Conservation (phyloP, 2,113 vertebrate genomes). For the Larimichthys polyactis region DNA sequence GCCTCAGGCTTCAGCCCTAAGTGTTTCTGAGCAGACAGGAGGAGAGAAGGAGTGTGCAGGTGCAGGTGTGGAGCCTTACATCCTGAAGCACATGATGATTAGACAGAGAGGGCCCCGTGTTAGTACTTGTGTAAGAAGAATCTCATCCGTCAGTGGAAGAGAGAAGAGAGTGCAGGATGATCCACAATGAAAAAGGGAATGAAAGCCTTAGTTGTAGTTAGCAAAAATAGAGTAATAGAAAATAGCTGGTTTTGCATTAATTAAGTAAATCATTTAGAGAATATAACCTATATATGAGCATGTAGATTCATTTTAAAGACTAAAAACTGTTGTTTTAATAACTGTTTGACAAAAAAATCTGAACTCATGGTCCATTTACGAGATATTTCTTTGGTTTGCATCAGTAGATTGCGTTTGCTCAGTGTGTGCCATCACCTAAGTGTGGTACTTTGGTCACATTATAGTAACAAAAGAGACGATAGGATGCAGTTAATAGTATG, state of each 20-base stretch:
- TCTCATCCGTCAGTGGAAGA: conserved; percentile 39
- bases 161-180: background rate
- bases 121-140: conserved; percentile 41
- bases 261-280: background rate
- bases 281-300: background rate
- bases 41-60: conserved; percentile 47
- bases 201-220: background rate
- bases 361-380: background rate
- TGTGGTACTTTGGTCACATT: background rate
- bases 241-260: background rate
- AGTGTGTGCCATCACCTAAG: background rate
- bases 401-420: background rate
- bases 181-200: background rate
- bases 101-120: conserved; percentile 59
- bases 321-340: background rate
- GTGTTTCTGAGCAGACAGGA: conserved; percentile 52
- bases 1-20: conserved; percentile 40
- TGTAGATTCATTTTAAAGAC: background rate
- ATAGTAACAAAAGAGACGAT: background rate
- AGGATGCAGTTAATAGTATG: no score
- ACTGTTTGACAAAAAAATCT: background rate
- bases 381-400: background rate
- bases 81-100: conserved; percentile 65
- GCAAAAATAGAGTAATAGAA: background rate
- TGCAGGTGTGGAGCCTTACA: conserved; percentile 67